These are phyloP conservation scores for Branchinecta lindahli DNA, from an alignment of 1,140 invertebrate genomes.

Conservation along the genomic window DNA sequence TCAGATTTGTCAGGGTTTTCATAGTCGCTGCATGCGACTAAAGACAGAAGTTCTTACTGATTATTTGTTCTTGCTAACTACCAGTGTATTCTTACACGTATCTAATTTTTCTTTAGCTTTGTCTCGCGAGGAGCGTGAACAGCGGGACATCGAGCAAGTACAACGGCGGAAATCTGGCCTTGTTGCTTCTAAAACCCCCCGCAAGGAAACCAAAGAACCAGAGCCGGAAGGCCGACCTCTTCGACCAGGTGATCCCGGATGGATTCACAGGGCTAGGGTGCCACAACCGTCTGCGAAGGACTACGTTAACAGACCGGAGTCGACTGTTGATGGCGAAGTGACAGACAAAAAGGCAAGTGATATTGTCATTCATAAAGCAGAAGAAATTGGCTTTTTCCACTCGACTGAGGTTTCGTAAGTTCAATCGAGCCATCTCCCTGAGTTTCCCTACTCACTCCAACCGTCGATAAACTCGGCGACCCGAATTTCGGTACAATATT, in stretches of 20 bases:
- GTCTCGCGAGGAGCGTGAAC: constrained; percentile 67
- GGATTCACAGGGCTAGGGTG: constrained; percentile 83
- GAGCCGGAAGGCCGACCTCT: constrained; percentile 40
- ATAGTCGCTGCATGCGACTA: too few species aligned
- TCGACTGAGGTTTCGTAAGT: too few species aligned
- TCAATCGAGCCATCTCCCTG: too few species aligned
- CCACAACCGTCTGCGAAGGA: constrained; percentile 90
- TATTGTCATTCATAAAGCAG: too few species aligned
- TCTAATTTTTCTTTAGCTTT: constrained; percentile 39
- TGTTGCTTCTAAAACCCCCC: constrained; percentile 26
- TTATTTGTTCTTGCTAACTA: too few species aligned
- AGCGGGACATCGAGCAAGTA: constrained; percentile 76
- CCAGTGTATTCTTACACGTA: too few species aligned
- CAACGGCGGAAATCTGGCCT: constrained; percentile 45
- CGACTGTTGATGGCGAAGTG: constrained; percentile 69
- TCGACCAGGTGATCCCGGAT: constrained; percentile 85
- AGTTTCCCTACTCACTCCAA: too few species aligned
- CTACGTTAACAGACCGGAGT: constrained; percentile 86
- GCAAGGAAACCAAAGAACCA: constrained; percentile 42
- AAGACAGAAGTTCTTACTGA: too few species aligned
- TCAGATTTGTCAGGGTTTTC: too few species aligned
- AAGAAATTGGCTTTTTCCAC: too few species aligned
- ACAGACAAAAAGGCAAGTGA: constrained; percentile 16
- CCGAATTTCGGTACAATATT: too few species aligned
- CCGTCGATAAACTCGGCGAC: too few species aligned